Base-by-base conservation (phyloP, 2,888 invertebrate genomes). In the Neoascia interrupta region DNA sequence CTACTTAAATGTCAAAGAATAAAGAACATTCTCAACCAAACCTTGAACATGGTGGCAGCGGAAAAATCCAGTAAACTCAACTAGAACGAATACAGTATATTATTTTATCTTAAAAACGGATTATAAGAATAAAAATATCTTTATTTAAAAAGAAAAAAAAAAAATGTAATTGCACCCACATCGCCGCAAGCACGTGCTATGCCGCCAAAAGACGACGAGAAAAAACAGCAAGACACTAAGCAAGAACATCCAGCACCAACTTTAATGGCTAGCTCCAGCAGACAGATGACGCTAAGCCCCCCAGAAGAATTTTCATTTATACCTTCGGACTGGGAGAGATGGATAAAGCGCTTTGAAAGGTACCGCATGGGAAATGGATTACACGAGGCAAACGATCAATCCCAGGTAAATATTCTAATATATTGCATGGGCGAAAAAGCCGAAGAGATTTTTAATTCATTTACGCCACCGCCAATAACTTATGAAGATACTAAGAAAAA, bases 341-440 rank as follows among this genome's bases (percentile, higher is more conserved):
- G 54, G 54, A 15, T 6, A 6, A 26, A n/a, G 11, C 11, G 54
- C 13, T 54, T 58, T 8, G 41, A 58, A 19, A 16, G 56, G 11
- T 58, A 43, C n/a, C 43, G 43, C 43, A 45, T 23, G 8, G 47
- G 26, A 1, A 60, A 36, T 18, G 45, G 28, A 39, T 8, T 49
- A 8, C 39, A 39, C 18, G 31, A 39, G 16, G 6, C 61, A 18
- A 5, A 13, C 1, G 49, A 49, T 2, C 4, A 39, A 39, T 21
- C 49, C 10, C 49, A 63, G 49, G 61, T 58, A 31, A 58, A 43
- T 28, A 58, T 31, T 31, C 16, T 58, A 6, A 45, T 58, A 5
- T 45, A 58, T 63, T 63, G 39, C 41, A 61, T 61, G 61, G 47
- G 43, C 11, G 47, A 49, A 28, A 61, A 49, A 49, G 47, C 37